Evolutionary conservation across 2,113 vertebrate genomes (phyloP).

Genomic region (Neodon shergylaensis): DNA sequence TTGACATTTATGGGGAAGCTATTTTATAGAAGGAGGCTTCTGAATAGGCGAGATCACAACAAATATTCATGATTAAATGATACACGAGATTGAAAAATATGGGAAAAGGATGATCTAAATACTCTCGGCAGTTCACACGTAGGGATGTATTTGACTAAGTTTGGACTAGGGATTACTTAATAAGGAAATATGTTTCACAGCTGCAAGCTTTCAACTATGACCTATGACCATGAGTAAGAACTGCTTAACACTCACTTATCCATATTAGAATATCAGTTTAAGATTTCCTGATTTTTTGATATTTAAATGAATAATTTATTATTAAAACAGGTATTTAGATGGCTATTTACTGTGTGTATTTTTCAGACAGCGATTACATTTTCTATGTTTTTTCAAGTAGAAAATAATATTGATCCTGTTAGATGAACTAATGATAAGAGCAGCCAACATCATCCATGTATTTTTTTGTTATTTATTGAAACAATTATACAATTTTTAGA

Average conservation of each 20-base stretch:
- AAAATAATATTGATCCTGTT: not conserved
- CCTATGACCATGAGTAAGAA: not conserved
- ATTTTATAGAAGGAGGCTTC: slow-evolving; percentile 80
- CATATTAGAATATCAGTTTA: not conserved
- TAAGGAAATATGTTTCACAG: slow-evolving; percentile 28
- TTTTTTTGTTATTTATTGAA: slow-evolving; percentile 4
- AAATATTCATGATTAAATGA: slow-evolving; percentile 82
- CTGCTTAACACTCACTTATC: not conserved
- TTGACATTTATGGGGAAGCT: slow-evolving; percentile 83
- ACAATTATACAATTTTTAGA: not conserved
- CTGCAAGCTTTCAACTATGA: not conserved
- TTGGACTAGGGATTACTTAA: slow-evolving; percentile 18
- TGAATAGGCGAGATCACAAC: slow-evolving; percentile 83
- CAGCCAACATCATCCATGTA: not conserved
- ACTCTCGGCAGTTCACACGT: slow-evolving; percentile 65
- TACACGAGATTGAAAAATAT: slow-evolving; percentile 76
- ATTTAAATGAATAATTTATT: not conserved
- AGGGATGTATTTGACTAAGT: slow-evolving; percentile 68
- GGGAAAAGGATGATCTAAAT: slow-evolving; percentile 71
- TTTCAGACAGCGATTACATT: not conserved
- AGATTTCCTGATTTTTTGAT: not conserved
- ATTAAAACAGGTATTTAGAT: not conserved
- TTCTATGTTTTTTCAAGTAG: not conserved
- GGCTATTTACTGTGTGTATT: not conserved
- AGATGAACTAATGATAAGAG: not conserved